These are phyloP conservation scores for Drosophila meridiana DNA, from an alignment of 2,888 invertebrate species.

Conservation along the genomic window DNA sequence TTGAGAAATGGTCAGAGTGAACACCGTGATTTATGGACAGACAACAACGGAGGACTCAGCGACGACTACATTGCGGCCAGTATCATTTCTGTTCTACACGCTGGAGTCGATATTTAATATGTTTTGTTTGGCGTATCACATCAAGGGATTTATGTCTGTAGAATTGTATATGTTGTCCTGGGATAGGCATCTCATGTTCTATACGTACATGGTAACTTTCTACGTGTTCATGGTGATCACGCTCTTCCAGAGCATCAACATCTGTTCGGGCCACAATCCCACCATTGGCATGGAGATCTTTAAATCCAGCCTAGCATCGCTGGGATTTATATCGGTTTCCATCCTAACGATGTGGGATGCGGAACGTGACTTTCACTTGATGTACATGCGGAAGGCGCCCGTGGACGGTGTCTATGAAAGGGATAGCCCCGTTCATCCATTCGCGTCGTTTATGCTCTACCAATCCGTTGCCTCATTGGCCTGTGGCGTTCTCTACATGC, in stretches of 20 bases:
- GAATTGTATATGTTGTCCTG: constrained; percentile 2
- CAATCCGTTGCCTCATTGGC: constrained; percentile 43
- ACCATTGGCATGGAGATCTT: constrained; percentile 27
- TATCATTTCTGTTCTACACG: constrained; percentile 47
- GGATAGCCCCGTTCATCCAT: constrained; percentile 27
- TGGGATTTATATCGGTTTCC: constrained; percentile 35
- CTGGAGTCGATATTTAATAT: constrained; percentile 47
- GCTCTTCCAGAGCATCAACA: constrained; percentile 50
- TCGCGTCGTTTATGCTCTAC: constrained; percentile 16
- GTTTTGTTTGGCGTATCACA: constrained; percentile 48
- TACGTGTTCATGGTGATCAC: constrained; percentile 49
- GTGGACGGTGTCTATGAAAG: neutral
- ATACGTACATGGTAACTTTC: constrained; percentile 28
- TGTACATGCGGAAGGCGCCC: constrained; percentile 1
- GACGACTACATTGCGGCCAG: constrained; percentile 28
- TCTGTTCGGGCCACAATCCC: constrained; percentile 43
- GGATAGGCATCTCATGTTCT: constrained; percentile 14
- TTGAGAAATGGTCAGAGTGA: neutral
- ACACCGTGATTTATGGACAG: neutral
- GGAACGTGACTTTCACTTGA: constrained; percentile 42
- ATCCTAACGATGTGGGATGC: constrained; percentile 51
- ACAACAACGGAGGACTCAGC: rapidly evolving
- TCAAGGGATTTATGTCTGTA: constrained; percentile 36
- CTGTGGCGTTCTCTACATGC: constrained; percentile 51
- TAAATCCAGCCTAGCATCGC: constrained; percentile 19